Evolutionary conservation across 2,113 vertebrate genomes (phyloP).

Genomic region (Chlamydotis undulata): DNA sequence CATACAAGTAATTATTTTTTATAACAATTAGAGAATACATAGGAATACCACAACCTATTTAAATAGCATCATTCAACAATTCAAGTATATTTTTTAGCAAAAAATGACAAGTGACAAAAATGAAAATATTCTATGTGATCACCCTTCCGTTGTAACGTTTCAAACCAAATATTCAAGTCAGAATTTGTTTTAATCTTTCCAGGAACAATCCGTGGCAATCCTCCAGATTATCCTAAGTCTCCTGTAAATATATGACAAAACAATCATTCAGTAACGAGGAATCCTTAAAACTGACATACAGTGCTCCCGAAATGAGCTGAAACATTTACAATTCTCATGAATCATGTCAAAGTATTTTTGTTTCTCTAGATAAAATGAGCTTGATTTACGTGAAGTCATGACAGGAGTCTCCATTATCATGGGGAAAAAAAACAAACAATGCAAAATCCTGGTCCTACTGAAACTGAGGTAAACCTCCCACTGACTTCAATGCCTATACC

Average conservation of each 20-base stretch:
- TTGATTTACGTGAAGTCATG: neutral
- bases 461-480: neutral
- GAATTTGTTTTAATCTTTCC: neutral
- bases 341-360: neutral
- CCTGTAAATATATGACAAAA: neutral
- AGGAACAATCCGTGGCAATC: neutral
- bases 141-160: neutral
- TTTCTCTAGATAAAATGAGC: neutral
- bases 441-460: neutral
- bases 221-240: neutral
- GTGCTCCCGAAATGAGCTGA: neutral
- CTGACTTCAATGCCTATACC: neutral
- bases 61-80: neutral
- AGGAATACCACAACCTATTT: neutral
- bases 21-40: neutral
- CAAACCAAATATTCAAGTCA: neutral
- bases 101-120: neutral
- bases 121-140: neutral
- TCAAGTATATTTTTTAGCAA: neutral
- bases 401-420: neutral
- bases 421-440: neutral
- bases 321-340: neutral
- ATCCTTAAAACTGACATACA: neutral
- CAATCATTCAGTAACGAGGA: neutral
- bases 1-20: neutral